Conservation (phyloP, 2,797 vertebrate genomes). For the Iguana delicatissima region DNA sequence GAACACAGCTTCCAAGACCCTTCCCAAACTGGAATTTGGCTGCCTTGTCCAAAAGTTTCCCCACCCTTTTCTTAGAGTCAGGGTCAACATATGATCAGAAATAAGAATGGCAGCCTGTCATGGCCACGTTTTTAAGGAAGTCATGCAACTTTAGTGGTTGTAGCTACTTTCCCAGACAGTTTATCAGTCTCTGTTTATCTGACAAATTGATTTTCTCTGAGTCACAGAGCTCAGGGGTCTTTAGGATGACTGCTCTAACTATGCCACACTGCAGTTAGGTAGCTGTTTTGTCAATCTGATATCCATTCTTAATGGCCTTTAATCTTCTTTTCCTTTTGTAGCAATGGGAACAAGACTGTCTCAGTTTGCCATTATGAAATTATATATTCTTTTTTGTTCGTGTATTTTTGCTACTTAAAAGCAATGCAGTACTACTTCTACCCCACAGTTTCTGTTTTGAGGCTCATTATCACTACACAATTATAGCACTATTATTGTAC, state of each 20-base stretch:
- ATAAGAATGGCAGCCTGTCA: not conserved
- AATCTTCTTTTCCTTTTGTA: not conserved
- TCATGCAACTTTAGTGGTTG: not conserved
- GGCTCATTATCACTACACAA: too few species aligned
- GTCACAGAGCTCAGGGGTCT: conserved; percentile 2
- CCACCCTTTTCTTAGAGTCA: not conserved
- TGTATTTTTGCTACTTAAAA: not conserved
- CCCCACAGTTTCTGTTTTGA: not conserved
- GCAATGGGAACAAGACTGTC: not conserved
- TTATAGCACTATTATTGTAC: too few species aligned
- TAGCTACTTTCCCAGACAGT: not conserved
- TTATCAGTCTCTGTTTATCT: not conserved
- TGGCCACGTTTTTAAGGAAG: not conserved
- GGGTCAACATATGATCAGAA: not conserved
- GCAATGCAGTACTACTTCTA: not conserved
- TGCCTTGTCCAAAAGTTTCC: not conserved
- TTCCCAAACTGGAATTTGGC: not conserved
- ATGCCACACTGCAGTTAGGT: conserved; percentile 19
- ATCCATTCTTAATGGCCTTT: conserved; percentile 2
- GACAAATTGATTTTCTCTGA: not conserved
- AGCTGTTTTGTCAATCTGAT: conserved; percentile 4
- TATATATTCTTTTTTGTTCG: not conserved
- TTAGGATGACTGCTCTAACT: conserved; percentile 17
- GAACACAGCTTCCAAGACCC: not conserved
- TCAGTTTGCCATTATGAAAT: conserved; percentile 11